Conservation (phyloP, 2,888 invertebrate genomes). For the Eubasilissa splendida region DNA sequence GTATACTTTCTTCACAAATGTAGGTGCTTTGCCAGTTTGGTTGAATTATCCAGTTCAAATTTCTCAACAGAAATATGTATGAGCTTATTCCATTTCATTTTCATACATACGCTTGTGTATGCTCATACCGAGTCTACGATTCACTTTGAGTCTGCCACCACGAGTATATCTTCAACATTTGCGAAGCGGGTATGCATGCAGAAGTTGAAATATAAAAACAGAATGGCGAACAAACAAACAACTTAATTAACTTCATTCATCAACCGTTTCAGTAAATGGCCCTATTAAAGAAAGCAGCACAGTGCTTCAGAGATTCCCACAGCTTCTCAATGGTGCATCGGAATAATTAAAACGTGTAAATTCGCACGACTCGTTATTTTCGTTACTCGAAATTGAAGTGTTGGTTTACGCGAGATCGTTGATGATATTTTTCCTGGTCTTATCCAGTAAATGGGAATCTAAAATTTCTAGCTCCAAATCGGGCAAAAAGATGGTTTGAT, state of each 20-base stretch:
- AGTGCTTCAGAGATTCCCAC: background rate
- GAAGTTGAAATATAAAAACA: background rate
- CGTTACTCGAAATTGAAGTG: no score
- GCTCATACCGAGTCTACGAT: background rate
- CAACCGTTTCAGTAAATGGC: slow-evolving; percentile 32
- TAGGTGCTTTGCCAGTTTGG: no score
- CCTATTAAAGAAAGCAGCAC: slow-evolving; percentile 13
- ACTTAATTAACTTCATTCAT: slow-evolving; percentile 40
- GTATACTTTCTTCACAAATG: no score
- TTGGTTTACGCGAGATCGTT: no score
- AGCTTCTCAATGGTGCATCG: slow-evolving; percentile 17
- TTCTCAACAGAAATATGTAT: no score
- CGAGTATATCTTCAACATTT: background rate
- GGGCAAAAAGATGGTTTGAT: no score
- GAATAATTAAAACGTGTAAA: background rate
- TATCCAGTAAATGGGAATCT: no score
- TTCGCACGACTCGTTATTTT: no score
- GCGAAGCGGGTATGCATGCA: background rate
- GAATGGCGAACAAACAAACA: background rate
- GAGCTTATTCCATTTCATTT: background rate
- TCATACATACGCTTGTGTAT: background rate
- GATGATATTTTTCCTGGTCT: no score
- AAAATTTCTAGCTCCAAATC: no score
- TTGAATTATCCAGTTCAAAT: no score
- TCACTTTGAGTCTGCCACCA: background rate